Evolutionary conservation across 2,888 invertebrate genomes (phyloP).

Genomic region (Lasioglossum villosulum): DNA sequence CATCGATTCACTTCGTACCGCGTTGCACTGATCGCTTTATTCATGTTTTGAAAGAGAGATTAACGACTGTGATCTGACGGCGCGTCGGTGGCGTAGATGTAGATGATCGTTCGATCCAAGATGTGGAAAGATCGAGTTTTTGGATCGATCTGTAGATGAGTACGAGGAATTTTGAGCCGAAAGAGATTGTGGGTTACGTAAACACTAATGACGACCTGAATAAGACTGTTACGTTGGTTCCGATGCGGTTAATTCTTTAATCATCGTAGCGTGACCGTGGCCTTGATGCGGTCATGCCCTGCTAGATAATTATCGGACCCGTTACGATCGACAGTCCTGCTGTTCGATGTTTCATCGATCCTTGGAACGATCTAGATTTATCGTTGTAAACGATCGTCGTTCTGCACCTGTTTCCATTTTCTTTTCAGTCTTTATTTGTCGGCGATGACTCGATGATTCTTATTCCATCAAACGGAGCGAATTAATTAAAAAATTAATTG

Average conservation of each 20-base stretch:
- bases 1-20: neutral
- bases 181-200: constrained; percentile 62
- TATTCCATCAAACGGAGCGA: too few relatives aligned
- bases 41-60: neutral
- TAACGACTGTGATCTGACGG: neutral
- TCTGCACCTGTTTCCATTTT: constrained; percentile 9
- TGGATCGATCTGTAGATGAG: neutral
- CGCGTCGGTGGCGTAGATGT: neutral
- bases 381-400: constrained; percentile 7
- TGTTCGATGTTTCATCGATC: neutral
- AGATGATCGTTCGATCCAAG: neutral
- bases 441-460: neutral
- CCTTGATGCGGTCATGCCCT: constrained; percentile 71
- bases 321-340: constrained; percentile 47
- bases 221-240: constrained; percentile 38
- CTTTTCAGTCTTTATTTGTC: neutral
- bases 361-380: constrained; percentile 14
- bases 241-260: constrained; percentile 65
- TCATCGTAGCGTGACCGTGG: constrained; percentile 75
- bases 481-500: too few relatives aligned
- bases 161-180: neutral
- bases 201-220: constrained; percentile 52
- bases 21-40: neutral
- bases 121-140: neutral
- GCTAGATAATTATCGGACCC: constrained; percentile 59